These are phyloP conservation scores for Protomyctophum bolini DNA, from an alignment of 2,113 vertebrate species.

Conservation along the genomic window DNA sequence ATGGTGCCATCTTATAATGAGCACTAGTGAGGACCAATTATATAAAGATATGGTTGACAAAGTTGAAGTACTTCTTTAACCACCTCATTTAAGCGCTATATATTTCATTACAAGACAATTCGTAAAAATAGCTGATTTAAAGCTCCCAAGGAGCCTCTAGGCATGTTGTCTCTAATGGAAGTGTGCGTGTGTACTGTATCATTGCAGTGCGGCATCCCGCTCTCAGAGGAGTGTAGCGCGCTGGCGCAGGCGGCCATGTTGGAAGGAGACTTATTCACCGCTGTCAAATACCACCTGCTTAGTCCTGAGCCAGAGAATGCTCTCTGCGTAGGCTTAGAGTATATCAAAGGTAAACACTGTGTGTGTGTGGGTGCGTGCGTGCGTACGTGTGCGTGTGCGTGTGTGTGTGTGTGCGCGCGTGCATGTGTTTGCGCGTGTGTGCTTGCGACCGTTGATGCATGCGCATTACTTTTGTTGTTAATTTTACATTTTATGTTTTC, in stretches of 20 bases:
- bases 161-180: neutral
- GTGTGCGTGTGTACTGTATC: slow-evolving; percentile 10
- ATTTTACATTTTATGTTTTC: too few species aligned
- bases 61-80: too few species aligned
- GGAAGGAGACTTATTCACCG: slow-evolving; percentile 84
- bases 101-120: neutral
- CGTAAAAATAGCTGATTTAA: neutral
- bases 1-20: too few species aligned
- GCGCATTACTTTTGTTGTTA: too few species aligned
- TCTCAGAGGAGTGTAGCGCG: slow-evolving; percentile 82
- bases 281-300: slow-evolving; percentile 88
- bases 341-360: slow-evolving; percentile 86
- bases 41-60: too few species aligned
- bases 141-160: neutral
- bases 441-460: too few species aligned
- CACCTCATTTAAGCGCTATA: too few species aligned
- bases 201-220: slow-evolving; percentile 88
- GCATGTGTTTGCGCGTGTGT: too few species aligned
- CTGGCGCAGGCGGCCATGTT: slow-evolving; percentile 79
- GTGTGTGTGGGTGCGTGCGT: neutral
- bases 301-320: slow-evolving; percentile 90
- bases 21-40: too few species aligned
- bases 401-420: neutral
- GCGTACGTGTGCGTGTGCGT: neutral
- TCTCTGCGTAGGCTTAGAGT: slow-evolving; percentile 85